Base-by-base conservation (phyloP, 2,113 vertebrate genomes). In the Microcebus lehilahytsara region DNA sequence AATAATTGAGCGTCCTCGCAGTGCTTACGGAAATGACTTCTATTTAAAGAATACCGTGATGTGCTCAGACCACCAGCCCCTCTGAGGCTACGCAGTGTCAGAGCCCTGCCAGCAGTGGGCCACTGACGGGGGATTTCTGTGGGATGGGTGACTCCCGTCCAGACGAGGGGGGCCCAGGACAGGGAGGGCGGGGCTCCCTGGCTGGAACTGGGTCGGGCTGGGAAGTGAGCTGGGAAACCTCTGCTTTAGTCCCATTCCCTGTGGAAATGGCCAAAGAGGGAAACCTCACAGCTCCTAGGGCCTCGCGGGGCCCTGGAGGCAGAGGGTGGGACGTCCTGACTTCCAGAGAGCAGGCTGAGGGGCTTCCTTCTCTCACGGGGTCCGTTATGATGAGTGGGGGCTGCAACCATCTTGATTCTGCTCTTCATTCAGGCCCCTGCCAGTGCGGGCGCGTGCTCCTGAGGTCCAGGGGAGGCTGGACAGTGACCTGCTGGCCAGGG, bases 391-490 rank as follows among this genome's bases (percentile, higher is more conserved):
- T 5, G 7, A 46, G 17, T 6, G 0, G 37, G 16, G 16, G 22
- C 25, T 5, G 10, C 0, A 1, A 1, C 16, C 27, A 56, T n/a
- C 12, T 51, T 53, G 13, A 27, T n/a, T 8, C 46, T 77, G 7
- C 4, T 79, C 7, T 87, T 51, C 37, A 27, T 17, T 62, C 25
- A 74, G 51, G 30, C 51, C 32, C 58, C n/a, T 62, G 77, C 9
- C 58, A 71, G 66, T 0, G 16, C 85, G 40, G 86, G 75, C 66
- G 34, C 34, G 14, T 75, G 51, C 79, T 93, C 11, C 49, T 95
- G 37, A 92, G 78, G 93, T 49, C 67, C 77, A 85, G n/a, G 16
- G 71, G 19, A 95, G 32, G 53, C 89, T 66, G 97, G 96, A 96
- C 90, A 27, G 34, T 10, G 46, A 7, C 7, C n/a, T 51, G 19